These are phyloP conservation scores for Drosophila silvestris DNA, from an alignment of 2,888 invertebrate genomes.

Conservation along the genomic window DNA sequence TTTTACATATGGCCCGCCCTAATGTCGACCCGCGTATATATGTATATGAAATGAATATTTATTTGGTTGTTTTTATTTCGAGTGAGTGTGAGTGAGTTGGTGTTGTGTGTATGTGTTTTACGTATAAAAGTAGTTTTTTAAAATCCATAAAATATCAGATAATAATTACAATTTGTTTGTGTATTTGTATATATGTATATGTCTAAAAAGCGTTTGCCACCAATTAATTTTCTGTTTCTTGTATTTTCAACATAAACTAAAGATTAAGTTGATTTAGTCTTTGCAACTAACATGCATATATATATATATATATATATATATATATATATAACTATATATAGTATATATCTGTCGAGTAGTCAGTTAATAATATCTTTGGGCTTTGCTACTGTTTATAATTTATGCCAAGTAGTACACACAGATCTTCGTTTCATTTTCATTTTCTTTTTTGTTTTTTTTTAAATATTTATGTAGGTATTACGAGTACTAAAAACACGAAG, in stretches of 20 bases:
- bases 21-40: constrained; percentile 35
- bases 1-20: constrained; percentile 53
- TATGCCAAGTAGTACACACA: constrained; percentile 70
- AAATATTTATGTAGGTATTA: constrained; percentile 40
- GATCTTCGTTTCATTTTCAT: constrained; percentile 42
- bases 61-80: constrained; percentile 58
- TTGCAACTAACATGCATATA: constrained; percentile 69
- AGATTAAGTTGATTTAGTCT: constrained; percentile 64
- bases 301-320: constrained; percentile 47
- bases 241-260: constrained; percentile 63
- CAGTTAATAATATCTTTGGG: constrained; percentile 78
- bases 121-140: constrained; percentile 79
- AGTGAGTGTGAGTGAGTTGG: constrained; percentile 25
- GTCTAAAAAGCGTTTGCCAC: constrained; percentile 72
- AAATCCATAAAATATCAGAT: constrained; percentile 77
- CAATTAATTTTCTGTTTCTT: constrained; percentile 35
- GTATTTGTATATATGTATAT: constrained; percentile 39
- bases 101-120: constrained; percentile 47
- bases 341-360: constrained; percentile 52
- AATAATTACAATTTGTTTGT: constrained; percentile 73
- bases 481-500: constrained; percentile 62
- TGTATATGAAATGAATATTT: constrained; percentile 68
- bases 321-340: constrained; percentile 42
- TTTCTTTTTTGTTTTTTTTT: constrained; percentile 1
- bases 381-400: constrained; percentile 68